Base-by-base conservation (phyloP, 2,113 vertebrate species). In the Hiodon tergisus region DNA sequence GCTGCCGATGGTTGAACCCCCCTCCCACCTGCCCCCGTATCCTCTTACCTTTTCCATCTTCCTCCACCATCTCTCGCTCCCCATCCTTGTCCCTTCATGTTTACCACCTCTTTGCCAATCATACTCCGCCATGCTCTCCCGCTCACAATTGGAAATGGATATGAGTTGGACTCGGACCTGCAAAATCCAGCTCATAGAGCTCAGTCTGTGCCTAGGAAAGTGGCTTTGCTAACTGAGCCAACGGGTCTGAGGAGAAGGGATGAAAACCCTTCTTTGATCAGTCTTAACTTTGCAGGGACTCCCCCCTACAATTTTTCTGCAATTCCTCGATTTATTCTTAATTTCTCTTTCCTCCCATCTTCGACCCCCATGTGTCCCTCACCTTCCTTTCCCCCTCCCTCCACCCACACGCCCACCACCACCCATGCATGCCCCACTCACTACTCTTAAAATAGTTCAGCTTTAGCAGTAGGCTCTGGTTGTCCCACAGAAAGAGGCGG, bases 401-500 rank as follows among this genome's bases (percentile, higher is more conserved):
- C 62, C 13, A 31, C 51, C 11, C 57, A 16, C 65, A 69, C 75
- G 69, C 69, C 57, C 58, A 9, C 58, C 58, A 9, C 4, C 14
- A 9, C 4, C 9, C 14, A 8, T 9, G 14, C 14, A 55, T 46
- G 11, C 46, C 47, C 6, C 5, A 67, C 31, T 58, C 58, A 2
- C n/a, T 53, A 16, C 67, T 46, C 47, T 81, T 81, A 78, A 81
- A 81, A 81, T 81, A 81, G 71, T 74, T 47, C 13, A 7, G n/a
- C n/a, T 58, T 16, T n/a, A 50, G 16, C 16, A 17, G 50, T 9
- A 5, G 46, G 63, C 46, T 17, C 73, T 67, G 53, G 52, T 58
- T 55, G 53, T 55, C 66, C 70, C 58, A 51, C 57, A 50, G 60
- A 69, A 58, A 74, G 59, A 55, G 10, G 58, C 16, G 69, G 17